Base-by-base conservation (phyloP, 2,113 vertebrate genomes). In the Catharus bicknelli region DNA sequence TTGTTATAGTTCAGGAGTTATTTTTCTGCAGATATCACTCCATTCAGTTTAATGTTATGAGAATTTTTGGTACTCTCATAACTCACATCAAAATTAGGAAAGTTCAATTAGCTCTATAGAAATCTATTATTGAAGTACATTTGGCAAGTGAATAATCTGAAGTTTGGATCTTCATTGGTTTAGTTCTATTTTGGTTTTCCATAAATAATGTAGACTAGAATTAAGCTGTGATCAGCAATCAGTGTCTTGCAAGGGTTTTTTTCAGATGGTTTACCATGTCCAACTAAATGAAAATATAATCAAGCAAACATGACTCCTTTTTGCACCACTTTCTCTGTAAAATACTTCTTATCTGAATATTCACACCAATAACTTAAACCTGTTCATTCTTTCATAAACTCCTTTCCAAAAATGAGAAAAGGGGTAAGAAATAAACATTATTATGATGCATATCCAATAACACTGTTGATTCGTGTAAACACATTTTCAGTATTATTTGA, bases 1-100 rank as follows among this genome's bases (percentile, higher is more conserved):
- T 96, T 95, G 93, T 95, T 96, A 91, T 22, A 94, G 11, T 88
- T 68, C 64, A 80, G 79, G 69, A 96, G 69, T 88, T 95, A 70
- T 58, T 54, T 86, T 96, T 90, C 76, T 87, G 58, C 79, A 80
- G 90, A 58, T 83, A 88, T 85, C 47, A 90, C 61, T 94, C 76
- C n/a, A 80, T 88, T 93, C 47, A 47, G 36, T 66, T 86, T 91
- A 85, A 92, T 76, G 36, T 68, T 92, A 90, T 72, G 38, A 30
- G 74, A 83, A 84, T 86, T 88, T 26, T 80, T 81, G n/a, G 36
- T 76, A 70, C 54, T 84, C 36, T 88, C 92, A 59, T 91, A 62
- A 91, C 42, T 96, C 85, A 69, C 21, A 93, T 72, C 38, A 94
- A 70, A 14, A 40, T 73, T 47, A 54, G 17, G 62, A 94, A 83